phyloP scores from a whole-genome alignment of 2,888 invertebrate species.

The Platypus cylindrus region DNA sequence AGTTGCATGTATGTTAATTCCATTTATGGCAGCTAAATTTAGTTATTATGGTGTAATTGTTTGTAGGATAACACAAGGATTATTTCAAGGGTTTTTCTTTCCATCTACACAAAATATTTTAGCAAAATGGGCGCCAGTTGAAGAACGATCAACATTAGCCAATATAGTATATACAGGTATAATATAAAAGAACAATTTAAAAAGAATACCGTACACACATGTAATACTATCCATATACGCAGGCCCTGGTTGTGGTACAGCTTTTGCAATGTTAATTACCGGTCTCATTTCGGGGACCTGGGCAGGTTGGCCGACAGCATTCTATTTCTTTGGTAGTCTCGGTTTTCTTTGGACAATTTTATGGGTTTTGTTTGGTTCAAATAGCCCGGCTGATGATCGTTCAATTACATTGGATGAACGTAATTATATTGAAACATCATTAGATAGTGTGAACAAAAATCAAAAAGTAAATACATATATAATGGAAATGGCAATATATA shows the following conservation, averaged over 20 bases:
- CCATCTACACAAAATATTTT: conserved; percentile 59
- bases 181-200: no score
- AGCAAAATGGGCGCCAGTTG: conserved; percentile 62
- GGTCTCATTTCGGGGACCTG: conserved; percentile 52
- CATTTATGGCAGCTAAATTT: conserved; percentile 51
- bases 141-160: conserved; percentile 57
- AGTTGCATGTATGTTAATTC: conserved; percentile 48
- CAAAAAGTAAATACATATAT: conserved; percentile 45
- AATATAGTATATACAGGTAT: conserved; percentile 50
- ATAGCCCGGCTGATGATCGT: conserved; percentile 46
- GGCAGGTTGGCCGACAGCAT: conserved; percentile 62
- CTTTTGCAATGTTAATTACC: conserved; percentile 55
- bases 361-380: conserved; percentile 49
- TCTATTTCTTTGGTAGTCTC: conserved; percentile 54
- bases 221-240: no score
- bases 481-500: no score
- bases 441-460: conserved; percentile 28
- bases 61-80: conserved; percentile 58
- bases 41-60: conserved; percentile 50
- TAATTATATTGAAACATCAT: conserved; percentile 39
- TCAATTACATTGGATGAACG: conserved; percentile 49
- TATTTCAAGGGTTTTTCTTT: conserved; percentile 60
- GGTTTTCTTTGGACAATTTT: conserved; percentile 45
- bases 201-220: no score
- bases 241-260: conserved; percentile 42